These are phyloP conservation scores for Drosophila bipectinata DNA, from an alignment of 1,140 invertebrate species.

Conservation along the genomic window DNA sequence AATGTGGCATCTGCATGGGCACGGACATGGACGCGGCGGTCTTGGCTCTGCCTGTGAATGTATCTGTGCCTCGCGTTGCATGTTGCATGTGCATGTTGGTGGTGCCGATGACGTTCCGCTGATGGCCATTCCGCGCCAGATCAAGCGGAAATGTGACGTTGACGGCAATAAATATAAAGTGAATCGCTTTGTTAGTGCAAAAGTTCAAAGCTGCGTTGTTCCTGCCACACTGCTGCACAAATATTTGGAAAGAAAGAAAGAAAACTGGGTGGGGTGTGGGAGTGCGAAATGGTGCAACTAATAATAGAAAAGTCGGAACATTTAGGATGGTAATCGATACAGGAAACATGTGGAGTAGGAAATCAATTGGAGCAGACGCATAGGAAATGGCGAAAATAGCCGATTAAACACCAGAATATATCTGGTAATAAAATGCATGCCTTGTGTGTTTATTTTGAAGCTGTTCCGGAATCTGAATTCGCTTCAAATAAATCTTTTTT, in stretches of 20 bases:
- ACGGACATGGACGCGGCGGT: constrained; percentile 31
- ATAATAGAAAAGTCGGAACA: constrained; percentile 17
- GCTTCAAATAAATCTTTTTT: background rate
- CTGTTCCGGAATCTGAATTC: background rate
- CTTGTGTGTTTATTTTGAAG: background rate
- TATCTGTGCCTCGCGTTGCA: constrained; percentile 3
- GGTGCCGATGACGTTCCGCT: constrained; percentile 59
- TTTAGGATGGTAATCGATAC: constrained; percentile 21
- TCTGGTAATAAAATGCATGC: background rate
- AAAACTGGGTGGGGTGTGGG: background rate
- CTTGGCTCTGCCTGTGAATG: constrained; percentile 32
- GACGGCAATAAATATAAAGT: constrained; percentile 70
- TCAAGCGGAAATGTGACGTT: constrained; percentile 82
- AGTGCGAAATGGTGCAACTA: constrained; percentile 17
- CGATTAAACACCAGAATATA: background rate
- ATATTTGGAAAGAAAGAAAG: constrained; percentile 10
- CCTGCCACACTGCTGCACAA: constrained; percentile 2
- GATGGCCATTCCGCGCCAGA: constrained; percentile 75
- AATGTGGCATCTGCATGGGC: constrained; percentile 44
- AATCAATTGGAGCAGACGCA: constrained; percentile 31
- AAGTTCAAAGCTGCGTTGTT: constrained; percentile 68
- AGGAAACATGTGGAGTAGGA: constrained; percentile 37
- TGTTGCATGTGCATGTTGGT: constrained; percentile 35
- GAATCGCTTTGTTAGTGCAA: constrained; percentile 70
- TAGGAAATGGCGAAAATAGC: constrained; percentile 9